These are phyloP conservation scores for Siniperca scherzeri DNA, from an alignment of 2,797 vertebrate species.

Conservation along the genomic window DNA sequence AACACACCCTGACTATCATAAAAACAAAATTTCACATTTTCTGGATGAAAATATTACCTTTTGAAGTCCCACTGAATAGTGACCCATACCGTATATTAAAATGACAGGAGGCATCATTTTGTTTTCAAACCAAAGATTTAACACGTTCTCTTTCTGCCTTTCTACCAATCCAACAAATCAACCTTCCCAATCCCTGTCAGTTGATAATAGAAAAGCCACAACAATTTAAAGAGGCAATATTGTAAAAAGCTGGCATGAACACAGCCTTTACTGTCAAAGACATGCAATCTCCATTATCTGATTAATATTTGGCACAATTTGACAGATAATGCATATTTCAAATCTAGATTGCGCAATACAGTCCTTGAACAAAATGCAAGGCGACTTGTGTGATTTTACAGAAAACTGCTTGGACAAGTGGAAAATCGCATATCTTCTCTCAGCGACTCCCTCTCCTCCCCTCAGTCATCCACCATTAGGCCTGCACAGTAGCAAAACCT, in stretches of 20 bases:
- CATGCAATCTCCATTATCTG: background rate
- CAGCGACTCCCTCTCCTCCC: conserved; percentile 74
- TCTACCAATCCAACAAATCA: conserved; percentile 9
- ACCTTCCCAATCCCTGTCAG: conserved; percentile 4
- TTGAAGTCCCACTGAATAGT: conserved; percentile 27
- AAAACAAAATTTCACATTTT: background rate
- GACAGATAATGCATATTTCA: conserved; percentile 34
- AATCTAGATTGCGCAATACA: background rate
- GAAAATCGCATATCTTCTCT: conserved; percentile 79
- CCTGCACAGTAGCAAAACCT: conserved; percentile 80
- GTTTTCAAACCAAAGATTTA: conserved; percentile 3
- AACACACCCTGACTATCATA: background rate
- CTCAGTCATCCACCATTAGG: conserved; percentile 83
- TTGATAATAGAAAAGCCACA: conserved; percentile 7
- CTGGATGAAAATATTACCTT: conserved; percentile 12
- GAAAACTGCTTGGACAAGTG: conserved; percentile 80
- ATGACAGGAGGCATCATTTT: conserved; percentile 9
- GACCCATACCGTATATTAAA: conserved; percentile 21
- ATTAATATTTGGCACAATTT: conserved; percentile 27
- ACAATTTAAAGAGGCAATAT: background rate
- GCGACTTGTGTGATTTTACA: conserved; percentile 62
- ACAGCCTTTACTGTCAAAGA: conserved; percentile 10
- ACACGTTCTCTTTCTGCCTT: background rate
- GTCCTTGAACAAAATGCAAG: conserved; percentile 34
- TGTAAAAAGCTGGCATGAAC: conserved; percentile 1